These are phyloP conservation scores for Drosophila grimshawi DNA, from an alignment of 1,140 invertebrate genomes.

Conservation along the genomic window DNA sequence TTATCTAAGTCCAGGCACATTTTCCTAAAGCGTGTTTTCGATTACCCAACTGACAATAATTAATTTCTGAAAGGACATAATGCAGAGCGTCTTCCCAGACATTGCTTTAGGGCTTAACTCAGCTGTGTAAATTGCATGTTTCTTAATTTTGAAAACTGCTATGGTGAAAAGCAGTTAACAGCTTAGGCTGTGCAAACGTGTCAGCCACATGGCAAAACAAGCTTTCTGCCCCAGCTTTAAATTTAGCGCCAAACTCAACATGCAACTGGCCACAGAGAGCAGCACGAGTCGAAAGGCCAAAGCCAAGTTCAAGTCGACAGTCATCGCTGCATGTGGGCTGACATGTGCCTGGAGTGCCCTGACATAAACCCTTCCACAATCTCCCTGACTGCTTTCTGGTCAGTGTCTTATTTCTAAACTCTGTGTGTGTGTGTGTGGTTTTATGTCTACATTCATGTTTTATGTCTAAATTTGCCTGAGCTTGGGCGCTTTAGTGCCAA, in stretches of 20 bases:
- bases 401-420: slow-evolving; percentile 7
- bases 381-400: slow-evolving; percentile 14
- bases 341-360: slow-evolving; percentile 20
- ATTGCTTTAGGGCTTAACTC: background rate
- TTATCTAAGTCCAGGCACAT: no score
- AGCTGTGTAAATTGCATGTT: slow-evolving; percentile 24
- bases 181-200: slow-evolving; percentile 17
- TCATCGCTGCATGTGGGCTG: slow-evolving; percentile 47
- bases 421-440: background rate
- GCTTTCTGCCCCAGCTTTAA: slow-evolving; percentile 61
- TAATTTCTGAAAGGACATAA: background rate
- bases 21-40: background rate
- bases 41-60: background rate
- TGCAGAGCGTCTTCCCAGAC: background rate
- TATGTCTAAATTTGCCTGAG: slow-evolving; percentile 72
- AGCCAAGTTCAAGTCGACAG: slow-evolving; percentile 41
- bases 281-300: slow-evolving; percentile 23
- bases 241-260: slow-evolving; percentile 75
- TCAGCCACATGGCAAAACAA: slow-evolving; percentile 56
- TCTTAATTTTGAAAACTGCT: slow-evolving; percentile 61
- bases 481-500: slow-evolving; percentile 75
- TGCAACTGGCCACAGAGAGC: slow-evolving; percentile 40
- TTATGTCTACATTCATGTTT: slow-evolving; percentile 68
- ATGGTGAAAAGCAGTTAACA: slow-evolving; percentile 30
- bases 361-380: background rate